Percentiles rank a stretch among this genome's conserved stretches.
Conservation (phyloP, 2,888 invertebrate species). For the Gandaritis pyraliata region DNA sequence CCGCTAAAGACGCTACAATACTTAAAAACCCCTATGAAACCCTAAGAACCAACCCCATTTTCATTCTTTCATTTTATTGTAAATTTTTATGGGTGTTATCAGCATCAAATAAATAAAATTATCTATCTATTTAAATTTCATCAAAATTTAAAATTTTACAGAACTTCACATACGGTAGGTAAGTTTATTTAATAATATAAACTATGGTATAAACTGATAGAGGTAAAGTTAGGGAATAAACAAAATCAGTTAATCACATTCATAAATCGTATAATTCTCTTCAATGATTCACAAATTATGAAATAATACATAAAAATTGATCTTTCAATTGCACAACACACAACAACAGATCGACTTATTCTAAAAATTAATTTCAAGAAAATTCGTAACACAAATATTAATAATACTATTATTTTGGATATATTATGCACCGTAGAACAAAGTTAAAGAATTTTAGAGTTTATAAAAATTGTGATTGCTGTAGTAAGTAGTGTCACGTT, state of each 20-base stretch:
- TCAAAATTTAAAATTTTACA: too few relatives aligned
- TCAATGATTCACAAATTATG: slow-evolving; percentile 56
- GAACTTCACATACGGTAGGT: too few relatives aligned
- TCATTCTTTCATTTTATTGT: too few relatives aligned
- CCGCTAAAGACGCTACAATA: too few relatives aligned
- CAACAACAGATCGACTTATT: slow-evolving; percentile 49
- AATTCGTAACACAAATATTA: slow-evolving; percentile 40
- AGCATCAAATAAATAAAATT: too few relatives aligned
- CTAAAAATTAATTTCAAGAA: slow-evolving; percentile 47
- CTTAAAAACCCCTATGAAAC: too few relatives aligned
- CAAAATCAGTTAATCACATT: slow-evolving; percentile 61
- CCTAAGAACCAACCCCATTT: too few relatives aligned
- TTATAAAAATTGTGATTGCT: too few relatives aligned
- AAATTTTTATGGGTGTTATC: too few relatives aligned
- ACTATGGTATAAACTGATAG: too few relatives aligned
- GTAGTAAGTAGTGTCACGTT: neutral
- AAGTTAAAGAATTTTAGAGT: neutral
- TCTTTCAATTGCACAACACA: slow-evolving; percentile 57
- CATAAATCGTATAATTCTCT: slow-evolving; percentile 77
- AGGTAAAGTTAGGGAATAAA: neutral
- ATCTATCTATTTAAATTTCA: too few relatives aligned
- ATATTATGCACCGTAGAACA: slow-evolving; percentile 17
- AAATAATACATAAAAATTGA: slow-evolving; percentile 61
- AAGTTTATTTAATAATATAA: too few relatives aligned
- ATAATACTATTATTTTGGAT: slow-evolving; percentile 29